These are phyloP conservation scores for Cephalopterus ornatus DNA, from an alignment of 2,113 vertebrate species.

Conservation along the genomic window DNA sequence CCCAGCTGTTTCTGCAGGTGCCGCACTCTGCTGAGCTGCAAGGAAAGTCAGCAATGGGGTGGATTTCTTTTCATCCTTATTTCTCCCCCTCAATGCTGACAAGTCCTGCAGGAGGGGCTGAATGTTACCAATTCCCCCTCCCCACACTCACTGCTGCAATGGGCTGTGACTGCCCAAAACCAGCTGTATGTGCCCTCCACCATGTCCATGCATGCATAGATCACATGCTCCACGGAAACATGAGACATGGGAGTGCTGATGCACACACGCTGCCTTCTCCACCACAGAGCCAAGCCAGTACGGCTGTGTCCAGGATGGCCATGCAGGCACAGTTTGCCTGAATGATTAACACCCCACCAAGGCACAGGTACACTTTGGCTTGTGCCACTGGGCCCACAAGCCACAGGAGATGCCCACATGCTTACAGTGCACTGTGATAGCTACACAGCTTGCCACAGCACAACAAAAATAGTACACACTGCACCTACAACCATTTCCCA, in stretches of 20 bases:
- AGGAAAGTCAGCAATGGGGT: neutral
- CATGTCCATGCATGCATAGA: accelerated
- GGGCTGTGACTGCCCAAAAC: neutral
- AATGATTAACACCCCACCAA: neutral
- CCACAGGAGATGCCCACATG: accelerated
- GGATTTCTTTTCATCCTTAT: neutral
- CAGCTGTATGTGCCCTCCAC: neutral
- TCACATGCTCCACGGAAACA: neutral
- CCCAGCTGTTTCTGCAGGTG: neutral
- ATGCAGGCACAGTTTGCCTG: accelerated
- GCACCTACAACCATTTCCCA: neutral
- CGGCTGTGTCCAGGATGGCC: neutral
- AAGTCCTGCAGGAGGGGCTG: neutral
- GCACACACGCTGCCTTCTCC: accelerated
- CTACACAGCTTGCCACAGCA: accelerated
- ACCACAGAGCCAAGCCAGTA: neutral
- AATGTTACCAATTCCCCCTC: accelerated
- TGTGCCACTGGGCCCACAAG: accelerated
- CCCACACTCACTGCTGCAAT: neutral
- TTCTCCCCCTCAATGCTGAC: neutral
- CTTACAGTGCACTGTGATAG: accelerated
- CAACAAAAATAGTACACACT: neutral
- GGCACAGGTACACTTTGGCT: neutral
- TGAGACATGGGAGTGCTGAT: accelerated
- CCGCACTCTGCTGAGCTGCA: neutral